phyloP scores from a whole-genome alignment of 2,888 invertebrate genomes.

The Sussaba pulchella region DNA sequence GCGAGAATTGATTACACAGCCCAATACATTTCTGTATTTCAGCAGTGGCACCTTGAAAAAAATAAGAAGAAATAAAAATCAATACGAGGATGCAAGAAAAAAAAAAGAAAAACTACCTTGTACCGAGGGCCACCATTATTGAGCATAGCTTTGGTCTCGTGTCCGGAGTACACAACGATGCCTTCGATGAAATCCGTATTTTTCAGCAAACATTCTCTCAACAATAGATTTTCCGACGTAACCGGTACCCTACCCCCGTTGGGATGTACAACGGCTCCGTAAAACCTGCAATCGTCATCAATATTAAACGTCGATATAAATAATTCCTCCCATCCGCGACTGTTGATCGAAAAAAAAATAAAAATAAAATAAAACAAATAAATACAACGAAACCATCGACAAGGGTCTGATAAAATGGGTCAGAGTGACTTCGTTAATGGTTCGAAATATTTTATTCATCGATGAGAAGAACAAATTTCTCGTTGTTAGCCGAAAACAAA shows the following conservation, averaged over 20 bases:
- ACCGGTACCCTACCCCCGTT: slow-evolving; percentile 92
- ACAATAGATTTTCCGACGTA: slow-evolving; percentile 94
- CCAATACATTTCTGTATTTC: background rate
- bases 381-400: background rate
- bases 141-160: slow-evolving; percentile 99
- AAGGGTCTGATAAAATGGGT: too few species aligned
- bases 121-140: slow-evolving; percentile 97
- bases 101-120: slow-evolving; percentile 75
- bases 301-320: too few species aligned
- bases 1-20: too few species aligned
- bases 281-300: slow-evolving; percentile 86
- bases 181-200: slow-evolving; percentile 99
- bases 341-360: too few species aligned
- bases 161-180: slow-evolving; percentile 97
- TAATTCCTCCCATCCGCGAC: background rate
- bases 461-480: background rate
- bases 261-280: slow-evolving; percentile 94
- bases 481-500: slow-evolving; percentile 26
- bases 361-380: too few species aligned
- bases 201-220: slow-evolving; percentile 97
- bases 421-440: background rate
- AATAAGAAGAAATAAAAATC: too few species aligned
- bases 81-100: too few species aligned
- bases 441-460: slow-evolving; percentile 28
- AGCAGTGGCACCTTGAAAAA: too few species aligned